Base-by-base conservation (phyloP, 2,888 invertebrate genomes). In the Eremobia ochroleuca region DNA sequence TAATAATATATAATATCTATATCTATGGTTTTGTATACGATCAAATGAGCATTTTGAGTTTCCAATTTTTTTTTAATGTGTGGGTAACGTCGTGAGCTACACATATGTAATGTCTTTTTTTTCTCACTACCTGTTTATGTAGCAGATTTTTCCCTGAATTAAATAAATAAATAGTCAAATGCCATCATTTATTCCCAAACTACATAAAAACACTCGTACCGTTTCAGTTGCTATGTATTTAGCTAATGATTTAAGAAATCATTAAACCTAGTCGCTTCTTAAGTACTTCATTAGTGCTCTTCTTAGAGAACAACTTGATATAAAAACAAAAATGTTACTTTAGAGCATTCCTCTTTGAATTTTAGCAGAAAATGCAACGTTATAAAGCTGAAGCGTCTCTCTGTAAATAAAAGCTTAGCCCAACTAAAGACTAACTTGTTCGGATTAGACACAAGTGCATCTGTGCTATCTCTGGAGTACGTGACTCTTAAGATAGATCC, bases 371-470 rank as follows among this genome's bases (percentile, higher is more conserved):
- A 81, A 82, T 71, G 25, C 78, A 62, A 82, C 55, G 52, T 62
- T 70, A 67, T 70, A 77, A 77, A 82, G 83, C 37, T 62, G 2
- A 28, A 67, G 34, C n/a, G 8, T 55, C 21, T 9, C 49, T 58
- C 66, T 70, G 58, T 83, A 81, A 82, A 82, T 83, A 82, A 83
- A 79, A 83, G 84, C 79, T 83, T 66, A 82, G 69, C 37, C 9
- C 34, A 49, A 59, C 70, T 59, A 71, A 82, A 71, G 80, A 52
- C 70, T 62, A 84, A 82, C 52, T 84, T 84, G 84, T 74, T 46
- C 74, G 84, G 82, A 84, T 84, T 82, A 82, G 40, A 68, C 59
- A 80, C 71, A 74, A 84, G 80, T 82, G 83, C 80, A 84, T 82
- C 74, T 73, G 49, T 72, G 55, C 84, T 73, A 79, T 81, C 79